These are phyloP conservation scores for Archocentrus centrarchus DNA, from an alignment of 2,113 vertebrate species.

Conservation along the genomic window DNA sequence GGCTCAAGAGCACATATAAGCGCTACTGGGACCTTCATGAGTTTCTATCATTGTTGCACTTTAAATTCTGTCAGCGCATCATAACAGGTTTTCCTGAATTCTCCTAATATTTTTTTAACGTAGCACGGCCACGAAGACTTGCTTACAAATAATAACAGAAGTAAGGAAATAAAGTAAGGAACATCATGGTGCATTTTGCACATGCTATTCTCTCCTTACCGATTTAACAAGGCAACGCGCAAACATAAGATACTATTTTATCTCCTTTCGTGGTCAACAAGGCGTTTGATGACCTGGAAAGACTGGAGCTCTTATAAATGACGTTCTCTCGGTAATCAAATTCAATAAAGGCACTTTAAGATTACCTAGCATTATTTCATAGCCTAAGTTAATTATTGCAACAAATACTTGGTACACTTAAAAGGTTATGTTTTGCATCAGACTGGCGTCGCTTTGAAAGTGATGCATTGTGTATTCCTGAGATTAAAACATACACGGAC, in stretches of 20 bases:
- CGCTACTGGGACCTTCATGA: neutral
- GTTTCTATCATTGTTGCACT: neutral
- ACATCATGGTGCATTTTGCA: slow-evolving; percentile 36
- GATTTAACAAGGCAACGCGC: slow-evolving; percentile 48
- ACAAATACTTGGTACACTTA: slow-evolving; percentile 10
- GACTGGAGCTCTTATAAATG: slow-evolving; percentile 38
- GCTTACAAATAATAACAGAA: neutral
- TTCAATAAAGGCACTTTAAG: slow-evolving; percentile 31
- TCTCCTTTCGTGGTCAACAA: slow-evolving; percentile 46
- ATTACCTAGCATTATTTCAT: slow-evolving; percentile 17
- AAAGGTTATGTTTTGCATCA: neutral
- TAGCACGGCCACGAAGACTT: neutral
- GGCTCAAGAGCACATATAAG: neutral
- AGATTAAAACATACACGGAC: neutral
- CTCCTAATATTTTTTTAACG: neutral
- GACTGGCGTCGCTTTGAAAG: neutral
- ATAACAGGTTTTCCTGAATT: neutral
- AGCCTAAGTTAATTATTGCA: slow-evolving; percentile 16
- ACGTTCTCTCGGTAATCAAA: slow-evolving; percentile 36
- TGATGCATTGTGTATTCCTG: neutral
- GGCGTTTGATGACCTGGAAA: slow-evolving; percentile 54
- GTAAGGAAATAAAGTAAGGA: neutral
- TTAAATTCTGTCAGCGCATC: neutral
- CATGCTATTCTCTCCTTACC: slow-evolving; percentile 24
- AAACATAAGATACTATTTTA: slow-evolving; percentile 36